phyloP scores from a whole-genome alignment of 2,797 vertebrate species.

The Amblyopsis hoosieri region DNA sequence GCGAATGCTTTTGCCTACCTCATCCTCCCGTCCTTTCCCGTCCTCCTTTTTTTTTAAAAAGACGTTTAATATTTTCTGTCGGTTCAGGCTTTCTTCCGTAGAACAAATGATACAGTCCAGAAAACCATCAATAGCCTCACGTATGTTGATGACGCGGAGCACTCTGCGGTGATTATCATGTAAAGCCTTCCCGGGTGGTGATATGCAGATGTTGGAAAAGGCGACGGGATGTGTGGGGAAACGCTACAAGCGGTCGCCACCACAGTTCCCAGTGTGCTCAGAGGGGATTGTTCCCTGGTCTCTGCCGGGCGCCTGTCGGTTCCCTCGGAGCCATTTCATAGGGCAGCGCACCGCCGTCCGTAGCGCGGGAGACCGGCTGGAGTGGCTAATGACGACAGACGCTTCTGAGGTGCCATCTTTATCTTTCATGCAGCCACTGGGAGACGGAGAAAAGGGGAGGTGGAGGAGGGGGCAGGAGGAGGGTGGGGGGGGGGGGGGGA shows the following conservation, averaged over 20 bases:
- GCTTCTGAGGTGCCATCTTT: constrained; percentile 75
- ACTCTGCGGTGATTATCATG: background rate
- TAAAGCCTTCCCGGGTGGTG: constrained; percentile 39
- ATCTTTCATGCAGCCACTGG: constrained; percentile 62
- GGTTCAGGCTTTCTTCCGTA: constrained; percentile 34
- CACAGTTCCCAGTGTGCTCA: constrained; percentile 42
- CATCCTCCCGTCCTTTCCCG: constrained; percentile 67
- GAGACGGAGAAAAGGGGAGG: constrained; percentile 31
- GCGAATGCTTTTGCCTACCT: constrained; percentile 71
- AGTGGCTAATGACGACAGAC: constrained; percentile 47
- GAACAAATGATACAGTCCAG: background rate
- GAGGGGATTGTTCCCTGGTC: constrained; percentile 24
- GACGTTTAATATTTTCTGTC: constrained; percentile 23
- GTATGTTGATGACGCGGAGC: constrained; percentile 15
- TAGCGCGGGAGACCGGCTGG: constrained; percentile 48
- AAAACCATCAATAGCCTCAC: background rate
- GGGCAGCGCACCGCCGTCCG: constrained; percentile 47
- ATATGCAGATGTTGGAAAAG: constrained; percentile 65
- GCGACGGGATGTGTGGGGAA: constrained; percentile 56
- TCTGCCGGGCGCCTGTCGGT: constrained; percentile 43
- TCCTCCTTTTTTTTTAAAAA: constrained; percentile 19
- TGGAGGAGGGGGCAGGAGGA: background rate
- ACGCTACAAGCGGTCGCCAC: constrained; percentile 40
- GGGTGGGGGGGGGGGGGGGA: background rate
- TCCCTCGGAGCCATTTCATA: constrained; percentile 65